Evolutionary conservation across 2,888 invertebrate species (phyloP).

Genomic region (Latrodectus hesperus): DNA sequence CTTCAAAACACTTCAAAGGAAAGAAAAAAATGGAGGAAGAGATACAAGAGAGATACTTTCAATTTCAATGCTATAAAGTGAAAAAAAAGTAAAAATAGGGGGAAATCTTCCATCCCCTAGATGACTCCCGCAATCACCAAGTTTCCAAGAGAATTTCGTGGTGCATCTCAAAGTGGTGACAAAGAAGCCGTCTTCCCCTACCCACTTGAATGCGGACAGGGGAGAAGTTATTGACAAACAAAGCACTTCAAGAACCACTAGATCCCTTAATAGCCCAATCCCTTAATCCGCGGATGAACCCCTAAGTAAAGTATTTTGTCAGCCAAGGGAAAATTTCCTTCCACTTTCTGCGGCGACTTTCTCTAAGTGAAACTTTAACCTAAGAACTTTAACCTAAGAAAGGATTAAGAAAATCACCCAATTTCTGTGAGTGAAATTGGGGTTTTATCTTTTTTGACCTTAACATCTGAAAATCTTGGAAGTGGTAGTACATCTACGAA

Average conservation of each 20-base stretch:
- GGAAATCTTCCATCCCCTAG: neutral
- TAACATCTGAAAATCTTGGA: too few relatives aligned
- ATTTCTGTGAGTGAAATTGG: too few relatives aligned
- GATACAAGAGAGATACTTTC: slow-evolving; percentile 64
- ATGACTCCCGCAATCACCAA: neutral
- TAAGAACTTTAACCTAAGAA: too few relatives aligned
- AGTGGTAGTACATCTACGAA: too few relatives aligned
- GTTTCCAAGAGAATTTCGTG: neutral
- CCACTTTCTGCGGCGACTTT: too few relatives aligned
- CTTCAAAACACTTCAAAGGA: neutral
- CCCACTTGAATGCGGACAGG: neutral
- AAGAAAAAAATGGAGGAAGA: slow-evolving; percentile 25
- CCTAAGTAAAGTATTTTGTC: too few relatives aligned
- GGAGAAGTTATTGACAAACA: slow-evolving; percentile 58
- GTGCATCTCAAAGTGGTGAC: neutral
- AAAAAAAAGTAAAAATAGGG: neutral
- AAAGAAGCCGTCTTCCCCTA: neutral
- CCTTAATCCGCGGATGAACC: slow-evolving; percentile 21
- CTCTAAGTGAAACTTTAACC: too few relatives aligned
- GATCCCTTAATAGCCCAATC: slow-evolving; percentile 37
- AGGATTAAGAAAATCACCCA: too few relatives aligned
- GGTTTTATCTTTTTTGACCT: too few relatives aligned
- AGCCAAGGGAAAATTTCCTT: too few relatives aligned
- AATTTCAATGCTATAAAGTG: slow-evolving; percentile 18
- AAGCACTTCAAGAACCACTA: slow-evolving; percentile 45